Conservation (phyloP, 1,140 invertebrate species). For the Drosophila tristis region DNA sequence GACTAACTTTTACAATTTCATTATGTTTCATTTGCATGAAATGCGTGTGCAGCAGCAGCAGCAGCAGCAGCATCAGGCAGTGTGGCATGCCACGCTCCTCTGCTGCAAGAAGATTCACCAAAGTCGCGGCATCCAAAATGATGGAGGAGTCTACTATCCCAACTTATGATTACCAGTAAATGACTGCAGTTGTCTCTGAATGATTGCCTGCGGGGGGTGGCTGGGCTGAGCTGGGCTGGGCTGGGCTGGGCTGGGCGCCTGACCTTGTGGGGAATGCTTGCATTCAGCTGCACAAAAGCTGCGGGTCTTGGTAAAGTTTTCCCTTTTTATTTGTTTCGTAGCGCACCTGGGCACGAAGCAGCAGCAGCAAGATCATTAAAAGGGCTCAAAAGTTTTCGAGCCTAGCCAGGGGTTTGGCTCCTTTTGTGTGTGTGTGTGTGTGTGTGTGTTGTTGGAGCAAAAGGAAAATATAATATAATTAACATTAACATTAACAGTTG, state of each 20-base stretch:
- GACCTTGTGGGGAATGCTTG: constrained; percentile 9
- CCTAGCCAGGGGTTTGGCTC: constrained; percentile 7
- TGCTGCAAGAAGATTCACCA: not conserved
- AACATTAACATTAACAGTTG: constrained; percentile 72
- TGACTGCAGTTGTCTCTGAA: not conserved
- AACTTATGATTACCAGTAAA: constrained; percentile 15
- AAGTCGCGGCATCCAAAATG: constrained; percentile 31
- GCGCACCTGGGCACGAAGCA: not conserved
- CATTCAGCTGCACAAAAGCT: constrained; percentile 6
- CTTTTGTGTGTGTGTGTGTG: not conserved
- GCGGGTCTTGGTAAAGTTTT: constrained; percentile 25
- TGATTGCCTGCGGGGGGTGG: too few relatives aligned
- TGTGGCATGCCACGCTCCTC: constrained; percentile 43
- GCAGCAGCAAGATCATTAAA: constrained; percentile 22
- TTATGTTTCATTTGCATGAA: constrained; percentile 79
- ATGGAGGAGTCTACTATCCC: not conserved
- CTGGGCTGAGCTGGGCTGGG: too few relatives aligned
- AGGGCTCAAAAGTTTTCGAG: constrained; percentile 8
- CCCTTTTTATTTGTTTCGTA: constrained; percentile 23
- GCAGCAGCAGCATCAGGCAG: constrained; percentile 49
- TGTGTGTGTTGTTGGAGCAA: constrained; percentile 12
- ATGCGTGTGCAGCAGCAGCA: constrained; percentile 45
- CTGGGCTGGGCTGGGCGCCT: not conserved
- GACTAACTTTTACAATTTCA: constrained; percentile 81
- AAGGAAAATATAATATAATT: constrained; percentile 65